phyloP scores from a whole-genome alignment of 2,888 invertebrate genomes.

The Drosophila neonasuta region DNA sequence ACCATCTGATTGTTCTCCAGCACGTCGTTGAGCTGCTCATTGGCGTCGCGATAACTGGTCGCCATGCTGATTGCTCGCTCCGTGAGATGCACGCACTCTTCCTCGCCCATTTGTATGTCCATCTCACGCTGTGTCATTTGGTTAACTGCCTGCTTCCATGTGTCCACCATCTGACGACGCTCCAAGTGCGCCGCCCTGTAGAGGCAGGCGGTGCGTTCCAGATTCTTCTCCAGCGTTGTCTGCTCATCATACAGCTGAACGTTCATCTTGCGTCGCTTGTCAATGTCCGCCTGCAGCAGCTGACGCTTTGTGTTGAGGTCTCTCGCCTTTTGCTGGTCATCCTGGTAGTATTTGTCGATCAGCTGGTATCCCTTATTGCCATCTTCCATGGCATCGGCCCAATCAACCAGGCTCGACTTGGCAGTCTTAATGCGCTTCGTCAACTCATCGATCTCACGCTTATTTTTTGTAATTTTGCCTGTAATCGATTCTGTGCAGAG shows the following conservation, averaged over 20 bases:
- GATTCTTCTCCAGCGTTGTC: constrained; percentile 83
- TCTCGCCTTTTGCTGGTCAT: constrained; percentile 87
- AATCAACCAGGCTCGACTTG: constrained; percentile 85
- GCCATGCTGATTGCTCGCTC: constrained; percentile 79
- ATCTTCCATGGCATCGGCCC: constrained; percentile 88
- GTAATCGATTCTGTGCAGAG: constrained; percentile 13
- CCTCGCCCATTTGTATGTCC: constrained; percentile 85
- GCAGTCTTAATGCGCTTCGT: constrained; percentile 87
- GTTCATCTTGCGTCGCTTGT: constrained; percentile 82
- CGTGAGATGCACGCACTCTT: constrained; percentile 64
- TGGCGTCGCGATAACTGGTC: constrained; percentile 82
- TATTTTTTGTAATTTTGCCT: constrained; percentile 84
- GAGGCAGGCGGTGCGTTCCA: constrained; percentile 83
- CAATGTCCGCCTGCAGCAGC: constrained; percentile 83
- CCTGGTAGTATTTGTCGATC: constrained; percentile 88
- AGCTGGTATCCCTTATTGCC: constrained; percentile 87
- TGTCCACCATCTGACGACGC: constrained; percentile 86
- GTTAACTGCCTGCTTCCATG: constrained; percentile 88
- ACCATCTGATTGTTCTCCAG: constrained; percentile 83
- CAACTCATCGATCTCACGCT: constrained; percentile 85
- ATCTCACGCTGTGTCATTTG: constrained; percentile 87
- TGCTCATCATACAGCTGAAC: constrained; percentile 83
- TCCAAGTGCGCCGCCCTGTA: constrained; percentile 85
- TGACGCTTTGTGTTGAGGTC: constrained; percentile 84
- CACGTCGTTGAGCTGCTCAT: constrained; percentile 83